phyloP scores from a whole-genome alignment of 2,113 vertebrate species.

The Heptranchias perlo region DNA sequence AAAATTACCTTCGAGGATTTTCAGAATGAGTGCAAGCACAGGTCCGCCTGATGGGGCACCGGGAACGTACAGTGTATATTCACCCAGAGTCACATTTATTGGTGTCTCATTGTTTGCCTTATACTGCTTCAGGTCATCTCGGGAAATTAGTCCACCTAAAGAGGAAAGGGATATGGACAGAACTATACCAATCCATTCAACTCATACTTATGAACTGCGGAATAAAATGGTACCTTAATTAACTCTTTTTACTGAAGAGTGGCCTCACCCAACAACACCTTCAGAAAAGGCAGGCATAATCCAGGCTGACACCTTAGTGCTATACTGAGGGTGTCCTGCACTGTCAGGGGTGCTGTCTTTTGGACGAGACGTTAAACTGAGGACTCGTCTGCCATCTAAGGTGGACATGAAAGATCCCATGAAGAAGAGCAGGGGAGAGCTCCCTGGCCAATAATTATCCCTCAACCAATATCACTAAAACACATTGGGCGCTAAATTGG shows the following conservation, averaged over 20 bases:
- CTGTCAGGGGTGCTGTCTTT: background rate
- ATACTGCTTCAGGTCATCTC: conserved; percentile 76
- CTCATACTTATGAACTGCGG: background rate
- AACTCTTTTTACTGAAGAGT: background rate
- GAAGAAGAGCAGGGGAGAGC: background rate
- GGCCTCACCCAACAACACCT: background rate
- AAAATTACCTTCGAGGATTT: conserved; percentile 76
- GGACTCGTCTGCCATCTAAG: background rate
- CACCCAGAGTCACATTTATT: conserved; percentile 60
- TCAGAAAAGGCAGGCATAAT: background rate
- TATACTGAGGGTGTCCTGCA: background rate
- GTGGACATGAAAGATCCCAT: background rate
- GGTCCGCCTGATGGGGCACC: conserved; percentile 81
- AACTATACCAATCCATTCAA: background rate
- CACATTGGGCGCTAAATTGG: background rate
- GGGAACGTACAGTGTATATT: conserved; percentile 66
- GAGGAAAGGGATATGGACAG: background rate
- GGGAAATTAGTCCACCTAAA: conserved; percentile 80
- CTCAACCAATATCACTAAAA: background rate
- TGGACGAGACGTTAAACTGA: background rate
- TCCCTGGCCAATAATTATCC: background rate
- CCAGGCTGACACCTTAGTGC: background rate
- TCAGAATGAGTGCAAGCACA: conserved; percentile 81
- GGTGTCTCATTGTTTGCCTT: conserved; percentile 62
- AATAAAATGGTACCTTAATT: too few species aligned